Evolutionary conservation across 2,888 invertebrate genomes (phyloP), one percentile per base, ranked within the genome.

Genomic region (Caenorhabditis sp.): DNA sequence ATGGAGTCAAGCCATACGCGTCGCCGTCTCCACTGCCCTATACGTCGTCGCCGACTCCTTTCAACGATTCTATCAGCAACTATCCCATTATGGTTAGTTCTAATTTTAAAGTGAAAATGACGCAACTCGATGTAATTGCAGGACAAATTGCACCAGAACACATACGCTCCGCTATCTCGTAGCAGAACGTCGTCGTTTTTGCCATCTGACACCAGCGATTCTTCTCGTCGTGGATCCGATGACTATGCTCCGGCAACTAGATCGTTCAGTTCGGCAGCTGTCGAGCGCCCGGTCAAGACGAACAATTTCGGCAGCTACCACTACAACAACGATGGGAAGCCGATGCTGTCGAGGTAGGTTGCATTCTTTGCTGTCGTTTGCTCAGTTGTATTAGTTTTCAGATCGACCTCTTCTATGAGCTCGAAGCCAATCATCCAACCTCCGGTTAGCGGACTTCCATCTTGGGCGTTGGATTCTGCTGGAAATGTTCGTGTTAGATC

Each of bases 381-480:
- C 11, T 22, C 26, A n/a, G 9, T 40, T n/a, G 26, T 26, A 24
- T 22, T n/a, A 1, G 15, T 15, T n/a, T 51, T 22, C 44, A 55
- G 77, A 44, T 69, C 69, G 1, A 53, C 61, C 18, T 69, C 69
- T 8, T 18, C 77, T 15, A 77, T 68, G 62, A 76, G 53, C 24
- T 68, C 77, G 22, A 68, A 61, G 22, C 24, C 20, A 15, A 0
- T 22, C 2, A 1, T 5, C 15, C 47, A 56, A 11, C 11, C 44
- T 5, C 15, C 51, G 2, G 35, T 28, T 0, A 50, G 53, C 1
- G 11, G 56, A 15, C 70, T 83, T 6, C 82, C 82, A 1, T 22
- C 50, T 0, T 83, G 83, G 83, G 58, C 79, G 0, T 26, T 81
- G 18, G 84, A 81, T 53, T 28, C 32, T 3, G 47, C 40, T 22